Evolutionary conservation across 2,888 invertebrate genomes (phyloP), one percentile per base, ranked within the genome.

Genomic region (Hyppa rectilinea): DNA sequence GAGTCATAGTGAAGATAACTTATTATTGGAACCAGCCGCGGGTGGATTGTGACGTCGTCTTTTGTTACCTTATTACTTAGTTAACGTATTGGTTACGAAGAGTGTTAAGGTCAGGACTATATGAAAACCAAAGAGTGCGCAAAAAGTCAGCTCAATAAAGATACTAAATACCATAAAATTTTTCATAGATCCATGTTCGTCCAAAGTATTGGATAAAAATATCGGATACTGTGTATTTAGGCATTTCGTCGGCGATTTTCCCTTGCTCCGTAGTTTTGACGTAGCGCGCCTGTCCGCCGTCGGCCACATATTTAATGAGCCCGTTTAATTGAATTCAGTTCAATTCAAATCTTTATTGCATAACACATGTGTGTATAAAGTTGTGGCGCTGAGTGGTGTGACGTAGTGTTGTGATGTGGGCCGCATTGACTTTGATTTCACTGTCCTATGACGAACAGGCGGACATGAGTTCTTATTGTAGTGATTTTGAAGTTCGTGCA

Each of bases 251-350:
- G 40, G 12, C 34, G 34, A 77, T 53, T 77, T 77, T 60, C 38
- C 59, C 62, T 59, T 59, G 45, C 38, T 43, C 36, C 31, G 43
- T 43, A 55, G 53, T 71, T 53, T 29, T 49, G 53, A 52, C 26
- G 36, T 49, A 29, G 36, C 26, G 43, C 43, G 47, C 58, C 17
- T 53, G 62, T 63, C 72, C 43, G 59, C 49, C 45, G 53, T 26
- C 43, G 47, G 47, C 36, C 61, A 53, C 53, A 50, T 74, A 49
- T 80, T 74, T 66, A 74, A 74, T 52, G 65, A 43, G 43, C n/a
- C n/a, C n/a, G n/a, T n/a, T n/a, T n/a, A n/a, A n/a, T n/a, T n/a
- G n/a, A n/a, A n/a, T n/a, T n/a, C n/a, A n/a, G n/a, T n/a, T n/a
- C n/a, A n/a, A n/a, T n/a, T n/a, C n/a, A n/a, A n/a, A n/a, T n/a